phyloP scores from a whole-genome alignment of 2,113 vertebrate species.

The Rattus rattus region DNA sequence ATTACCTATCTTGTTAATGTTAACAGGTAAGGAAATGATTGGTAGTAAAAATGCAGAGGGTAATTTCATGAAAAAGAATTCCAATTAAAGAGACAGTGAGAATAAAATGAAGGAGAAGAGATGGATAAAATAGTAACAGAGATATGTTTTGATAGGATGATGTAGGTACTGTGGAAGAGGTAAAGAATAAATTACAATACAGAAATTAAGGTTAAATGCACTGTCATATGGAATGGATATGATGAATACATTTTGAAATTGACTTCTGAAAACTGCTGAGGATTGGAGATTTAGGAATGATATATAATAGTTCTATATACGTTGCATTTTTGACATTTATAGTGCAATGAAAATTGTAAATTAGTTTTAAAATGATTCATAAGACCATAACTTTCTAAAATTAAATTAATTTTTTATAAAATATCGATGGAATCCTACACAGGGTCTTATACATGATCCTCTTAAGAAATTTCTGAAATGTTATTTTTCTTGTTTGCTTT shows the following conservation, averaged over 20 bases:
- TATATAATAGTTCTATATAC: background rate
- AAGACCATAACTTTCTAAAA: constrained; percentile 47
- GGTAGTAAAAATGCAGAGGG: background rate
- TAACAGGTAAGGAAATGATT: background rate
- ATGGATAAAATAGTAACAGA: background rate
- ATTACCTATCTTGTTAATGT: background rate
- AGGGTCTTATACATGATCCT: background rate
- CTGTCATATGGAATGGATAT: background rate
- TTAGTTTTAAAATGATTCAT: constrained; percentile 23
- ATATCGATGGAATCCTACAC: background rate
- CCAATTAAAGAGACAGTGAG: background rate
- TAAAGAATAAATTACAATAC: background rate
- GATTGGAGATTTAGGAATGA: background rate
- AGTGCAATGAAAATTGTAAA: constrained; percentile 43
- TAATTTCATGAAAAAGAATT: background rate
- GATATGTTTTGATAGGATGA: background rate
- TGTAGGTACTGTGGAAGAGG: background rate
- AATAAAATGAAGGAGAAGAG: background rate
- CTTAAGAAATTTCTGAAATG: background rate
- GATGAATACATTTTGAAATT: background rate
- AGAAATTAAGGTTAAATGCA: background rate
- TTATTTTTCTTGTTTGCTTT: background rate
- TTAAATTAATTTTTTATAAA: constrained; percentile 48
- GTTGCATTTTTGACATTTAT: constrained; percentile 26
- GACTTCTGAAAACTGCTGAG: constrained; percentile 42